phyloP scores from a whole-genome alignment of 1,140 invertebrate species.

The Drosophila truncata region DNA sequence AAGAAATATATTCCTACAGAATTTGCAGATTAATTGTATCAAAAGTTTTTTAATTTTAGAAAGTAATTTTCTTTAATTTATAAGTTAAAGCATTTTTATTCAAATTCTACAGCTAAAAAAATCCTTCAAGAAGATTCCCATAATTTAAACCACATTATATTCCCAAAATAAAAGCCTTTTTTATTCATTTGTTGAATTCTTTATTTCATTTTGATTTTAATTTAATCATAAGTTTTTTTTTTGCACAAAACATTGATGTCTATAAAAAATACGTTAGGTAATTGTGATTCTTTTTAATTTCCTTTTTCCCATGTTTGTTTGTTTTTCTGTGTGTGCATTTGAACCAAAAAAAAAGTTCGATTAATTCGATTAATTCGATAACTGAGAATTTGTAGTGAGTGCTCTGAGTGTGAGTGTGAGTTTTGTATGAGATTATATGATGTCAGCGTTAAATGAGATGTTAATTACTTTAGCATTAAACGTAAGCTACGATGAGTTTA shows the following conservation, averaged over 20 bases:
- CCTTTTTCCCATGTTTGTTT: background rate
- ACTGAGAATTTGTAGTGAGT: conserved; percentile 41
- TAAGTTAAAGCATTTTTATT: too few relatives aligned
- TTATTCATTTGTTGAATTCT: conserved; percentile 10
- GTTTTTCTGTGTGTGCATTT: background rate
- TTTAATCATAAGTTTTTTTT: conserved; percentile 28
- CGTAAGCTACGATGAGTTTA: conserved; percentile 36
- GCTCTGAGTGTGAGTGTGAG: background rate
- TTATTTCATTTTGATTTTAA: conserved; percentile 30
- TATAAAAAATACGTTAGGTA: conserved; percentile 50
- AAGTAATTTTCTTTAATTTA: too few relatives aligned
- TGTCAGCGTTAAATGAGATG: conserved; percentile 22
- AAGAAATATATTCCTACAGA: background rate
- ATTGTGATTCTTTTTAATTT: background rate
- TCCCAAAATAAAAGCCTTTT: background rate
- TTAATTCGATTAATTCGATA: conserved; percentile 18
- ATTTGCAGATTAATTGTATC: background rate
- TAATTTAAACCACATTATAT: too few relatives aligned
- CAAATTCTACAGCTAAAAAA: too few relatives aligned
- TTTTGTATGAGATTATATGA: conserved; percentile 20
- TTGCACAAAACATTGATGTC: conserved; percentile 29
- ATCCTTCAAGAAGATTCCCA: too few relatives aligned
- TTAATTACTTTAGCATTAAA: conserved; percentile 66
- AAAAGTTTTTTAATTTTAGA: too few relatives aligned
- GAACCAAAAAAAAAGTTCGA: conserved; percentile 7